Evolutionary conservation across 2,888 invertebrate species (phyloP).

Genomic region (Fabriciana adippe): DNA sequence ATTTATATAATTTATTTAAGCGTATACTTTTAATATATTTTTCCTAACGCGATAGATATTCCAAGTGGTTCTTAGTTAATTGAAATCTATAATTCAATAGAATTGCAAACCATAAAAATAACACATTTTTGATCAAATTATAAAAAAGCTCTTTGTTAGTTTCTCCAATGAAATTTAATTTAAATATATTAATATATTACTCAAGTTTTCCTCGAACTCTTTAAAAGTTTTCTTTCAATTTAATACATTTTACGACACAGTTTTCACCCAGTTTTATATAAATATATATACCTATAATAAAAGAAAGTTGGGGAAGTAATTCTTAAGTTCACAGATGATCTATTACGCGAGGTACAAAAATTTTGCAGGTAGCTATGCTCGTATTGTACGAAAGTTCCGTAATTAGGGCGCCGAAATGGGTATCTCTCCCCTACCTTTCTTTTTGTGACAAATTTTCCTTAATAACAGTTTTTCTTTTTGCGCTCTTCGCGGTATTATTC

Average conservation of each 20-base stretch:
- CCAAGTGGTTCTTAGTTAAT: too few relatives aligned
- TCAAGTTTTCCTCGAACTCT: constrained; percentile 1
- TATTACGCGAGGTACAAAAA: constrained; percentile 40
- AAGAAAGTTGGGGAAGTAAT: constrained; percentile 38
- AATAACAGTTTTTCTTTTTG: constrained; percentile 40
- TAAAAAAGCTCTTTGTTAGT: background rate
- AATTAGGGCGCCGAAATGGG: constrained; percentile 43
- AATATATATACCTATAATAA: constrained; percentile 27
- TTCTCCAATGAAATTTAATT: constrained; percentile 7
- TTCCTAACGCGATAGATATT: too few relatives aligned
- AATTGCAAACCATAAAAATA: too few relatives aligned
- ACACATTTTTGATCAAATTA: too few relatives aligned
- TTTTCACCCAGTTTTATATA: constrained; percentile 15
- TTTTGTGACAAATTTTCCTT: constrained; percentile 42
- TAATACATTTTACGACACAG: constrained; percentile 16
- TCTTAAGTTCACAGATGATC: constrained; percentile 41
- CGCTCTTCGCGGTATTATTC: constrained; percentile 35
- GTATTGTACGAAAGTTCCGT: constrained; percentile 42
- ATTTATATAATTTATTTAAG: too few relatives aligned
- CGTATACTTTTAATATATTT: too few relatives aligned
- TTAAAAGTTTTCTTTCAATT: constrained; percentile 17
- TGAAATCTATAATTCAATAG: too few relatives aligned
- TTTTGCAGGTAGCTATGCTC: constrained; percentile 39
- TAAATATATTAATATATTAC: constrained; percentile 1
- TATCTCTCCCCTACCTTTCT: constrained; percentile 40